Conservation (phyloP, 2,888 invertebrate species). For the Kryphioiulus occultus region DNA sequence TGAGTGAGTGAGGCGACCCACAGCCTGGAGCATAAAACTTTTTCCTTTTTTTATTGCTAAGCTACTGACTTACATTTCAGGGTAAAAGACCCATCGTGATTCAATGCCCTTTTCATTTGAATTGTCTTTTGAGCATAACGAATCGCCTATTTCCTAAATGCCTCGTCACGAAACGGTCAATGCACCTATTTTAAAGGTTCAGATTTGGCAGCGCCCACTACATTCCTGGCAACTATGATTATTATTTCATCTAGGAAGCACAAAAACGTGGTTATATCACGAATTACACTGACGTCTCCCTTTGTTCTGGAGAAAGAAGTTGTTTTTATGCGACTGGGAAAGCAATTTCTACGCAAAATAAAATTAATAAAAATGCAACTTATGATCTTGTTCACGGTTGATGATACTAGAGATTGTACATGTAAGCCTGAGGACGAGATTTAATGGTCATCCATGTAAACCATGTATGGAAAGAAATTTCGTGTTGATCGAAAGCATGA, state of each 20-base stretch:
- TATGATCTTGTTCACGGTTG: too few species aligned
- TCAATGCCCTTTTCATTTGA: conserved; percentile 25
- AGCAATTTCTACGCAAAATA: too few species aligned
- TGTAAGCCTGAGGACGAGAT: too few species aligned
- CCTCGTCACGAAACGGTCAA: not conserved
- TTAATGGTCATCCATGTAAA: too few species aligned
- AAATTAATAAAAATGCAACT: too few species aligned
- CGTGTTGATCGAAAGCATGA: too few species aligned
- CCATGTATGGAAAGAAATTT: too few species aligned
- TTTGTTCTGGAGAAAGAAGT: not conserved
- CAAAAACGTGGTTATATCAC: not conserved
- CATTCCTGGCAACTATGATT: not conserved
- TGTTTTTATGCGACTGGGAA: too few species aligned
- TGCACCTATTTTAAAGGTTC: not conserved
- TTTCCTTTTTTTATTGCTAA: not conserved
- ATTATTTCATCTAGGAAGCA: conserved; percentile 9
- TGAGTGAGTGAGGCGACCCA: not conserved
- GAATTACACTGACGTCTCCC: not conserved
- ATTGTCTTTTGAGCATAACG: conserved; percentile 2
- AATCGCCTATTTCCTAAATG: not conserved
- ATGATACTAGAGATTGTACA: too few species aligned
- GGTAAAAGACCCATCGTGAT: not conserved
- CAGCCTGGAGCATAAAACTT: not conserved
- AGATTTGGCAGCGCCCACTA: not conserved
- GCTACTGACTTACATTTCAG: not conserved